Evolutionary conservation across 2,888 invertebrate species (phyloP).

Genomic region (Choristoneura rosaceana): DNA sequence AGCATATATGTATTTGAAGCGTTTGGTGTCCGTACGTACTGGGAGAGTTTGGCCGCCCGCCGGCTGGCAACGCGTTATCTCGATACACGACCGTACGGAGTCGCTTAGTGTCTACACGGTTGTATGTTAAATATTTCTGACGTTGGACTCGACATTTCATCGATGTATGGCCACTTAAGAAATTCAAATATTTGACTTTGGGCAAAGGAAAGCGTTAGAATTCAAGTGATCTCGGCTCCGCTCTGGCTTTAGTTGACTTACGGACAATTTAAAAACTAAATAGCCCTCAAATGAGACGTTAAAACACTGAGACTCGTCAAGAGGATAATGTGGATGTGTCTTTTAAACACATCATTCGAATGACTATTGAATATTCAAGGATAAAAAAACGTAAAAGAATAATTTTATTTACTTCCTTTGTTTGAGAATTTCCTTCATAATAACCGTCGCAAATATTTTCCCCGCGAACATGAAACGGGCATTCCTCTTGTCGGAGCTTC

Average conservation of each 20-base stretch:
- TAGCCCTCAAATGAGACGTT: slow-evolving; percentile 79
- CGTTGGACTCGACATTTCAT: slow-evolving; percentile 75
- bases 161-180: slow-evolving; percentile 83
- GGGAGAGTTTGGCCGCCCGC: slow-evolving; percentile 49
- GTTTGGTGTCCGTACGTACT: slow-evolving; percentile 68
- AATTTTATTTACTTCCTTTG: slow-evolving; percentile 1
- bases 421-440: slow-evolving; percentile 6
- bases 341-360: neutral
- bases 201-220: slow-evolving; percentile 85
- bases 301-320: slow-evolving; percentile 64
- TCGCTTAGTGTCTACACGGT: slow-evolving; percentile 64
- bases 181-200: slow-evolving; percentile 84
- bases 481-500: slow-evolving; percentile 69
- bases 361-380: neutral
- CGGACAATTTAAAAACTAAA: slow-evolving; percentile 83
- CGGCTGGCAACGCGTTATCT: slow-evolving; percentile 58
- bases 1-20: slow-evolving; percentile 66
- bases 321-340: slow-evolving; percentile 61
- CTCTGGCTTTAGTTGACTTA: slow-evolving; percentile 79
- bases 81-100: slow-evolving; percentile 60
- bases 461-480: slow-evolving; percentile 66
- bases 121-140: slow-evolving; percentile 80
- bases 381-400: neutral
- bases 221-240: slow-evolving; percentile 83
- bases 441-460: slow-evolving; percentile 11